Base-by-base conservation (phyloP, 2,797 vertebrate species). In the Danio albolineatus region DNA sequence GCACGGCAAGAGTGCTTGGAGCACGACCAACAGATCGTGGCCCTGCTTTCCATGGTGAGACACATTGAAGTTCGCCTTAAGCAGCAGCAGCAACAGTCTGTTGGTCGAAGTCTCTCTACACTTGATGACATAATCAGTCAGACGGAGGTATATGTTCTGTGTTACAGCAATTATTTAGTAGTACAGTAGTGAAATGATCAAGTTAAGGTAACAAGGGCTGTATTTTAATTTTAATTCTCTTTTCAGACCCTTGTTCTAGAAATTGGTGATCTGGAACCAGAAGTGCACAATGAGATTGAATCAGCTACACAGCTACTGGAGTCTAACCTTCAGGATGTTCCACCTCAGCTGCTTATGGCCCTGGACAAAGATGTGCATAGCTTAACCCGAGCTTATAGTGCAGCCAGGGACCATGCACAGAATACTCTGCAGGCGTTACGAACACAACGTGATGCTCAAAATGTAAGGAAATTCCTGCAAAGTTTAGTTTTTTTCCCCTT, bases 291-390 rank as follows among this genome's bases (percentile, higher is more conserved):
- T 78, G 95, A 96, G 83, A 88, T 96, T 83, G 93, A 95, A 0
- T 92, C 92, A 0, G 95, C 93, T 10, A 89, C 92, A 84, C 76
- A 82, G 19, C 91, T 98, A 36, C 84, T 96, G 71, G 89, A 92
- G 85, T 93, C 87, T 65, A 90, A 85, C 65, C 93, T 92, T 2
- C 87, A 88, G 74, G 95, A 96, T 81, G 95, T 99, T 83, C 97
- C 98, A 57, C 88, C 92, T 17, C 96, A 99, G 85, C 92, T 99
- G 16, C 86, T 98, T 72, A 90, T 93, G 78, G 96, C 96, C 59
- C 89, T 99, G 85, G 95, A 97, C 85, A 99, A 97, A 88, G 97
- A 99, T 61, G 90, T 91, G 80, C 95, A 94, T 87, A 96, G 96
- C 87, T 92, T 99, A 73, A 89, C 94, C 19, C 95, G 95, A 82